These are phyloP conservation scores for Polydrusus tereticollis DNA, from an alignment of 2,888 invertebrate species.

Conservation along the genomic window DNA sequence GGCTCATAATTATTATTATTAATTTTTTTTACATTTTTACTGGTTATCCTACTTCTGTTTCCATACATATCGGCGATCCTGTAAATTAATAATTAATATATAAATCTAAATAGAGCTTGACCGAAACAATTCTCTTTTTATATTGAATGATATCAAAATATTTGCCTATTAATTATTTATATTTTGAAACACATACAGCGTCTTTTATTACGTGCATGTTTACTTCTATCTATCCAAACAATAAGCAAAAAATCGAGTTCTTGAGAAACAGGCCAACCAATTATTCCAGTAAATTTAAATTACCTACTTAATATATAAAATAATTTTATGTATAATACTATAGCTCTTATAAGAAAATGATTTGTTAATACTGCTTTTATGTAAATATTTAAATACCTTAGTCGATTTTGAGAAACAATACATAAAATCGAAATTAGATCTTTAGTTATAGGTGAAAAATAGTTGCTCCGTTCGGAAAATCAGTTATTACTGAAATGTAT, in stretches of 20 bases:
- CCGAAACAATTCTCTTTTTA: not conserved
- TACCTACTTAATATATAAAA: constrained; percentile 3
- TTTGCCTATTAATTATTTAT: not conserved
- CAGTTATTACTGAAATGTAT: not conserved
- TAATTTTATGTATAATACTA: constrained; percentile 14
- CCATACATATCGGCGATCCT: too few relatives aligned
- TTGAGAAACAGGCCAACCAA: constrained; percentile 27
- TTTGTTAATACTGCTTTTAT: not conserved
- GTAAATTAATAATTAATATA: too few relatives aligned
- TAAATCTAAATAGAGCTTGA: not conserved
- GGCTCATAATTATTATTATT: too few relatives aligned
- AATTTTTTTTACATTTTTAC: too few relatives aligned
- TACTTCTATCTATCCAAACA: constrained; percentile 26
- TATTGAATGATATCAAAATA: not conserved
- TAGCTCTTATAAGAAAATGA: constrained; percentile 4
- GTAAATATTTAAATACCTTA: too few relatives aligned
- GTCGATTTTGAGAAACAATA: constrained; percentile 11
- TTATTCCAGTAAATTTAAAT: constrained; percentile 18
- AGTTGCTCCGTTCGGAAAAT: not conserved
- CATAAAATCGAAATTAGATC: not conserved
- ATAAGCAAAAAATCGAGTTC: constrained; percentile 35
- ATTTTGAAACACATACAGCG: not conserved
- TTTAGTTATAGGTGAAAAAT: not conserved
- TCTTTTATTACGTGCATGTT: constrained; percentile 4
- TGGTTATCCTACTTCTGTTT: too few relatives aligned